Evolutionary conservation across 2,888 invertebrate species (phyloP).

Genomic region (Acronicta leporina): DNA sequence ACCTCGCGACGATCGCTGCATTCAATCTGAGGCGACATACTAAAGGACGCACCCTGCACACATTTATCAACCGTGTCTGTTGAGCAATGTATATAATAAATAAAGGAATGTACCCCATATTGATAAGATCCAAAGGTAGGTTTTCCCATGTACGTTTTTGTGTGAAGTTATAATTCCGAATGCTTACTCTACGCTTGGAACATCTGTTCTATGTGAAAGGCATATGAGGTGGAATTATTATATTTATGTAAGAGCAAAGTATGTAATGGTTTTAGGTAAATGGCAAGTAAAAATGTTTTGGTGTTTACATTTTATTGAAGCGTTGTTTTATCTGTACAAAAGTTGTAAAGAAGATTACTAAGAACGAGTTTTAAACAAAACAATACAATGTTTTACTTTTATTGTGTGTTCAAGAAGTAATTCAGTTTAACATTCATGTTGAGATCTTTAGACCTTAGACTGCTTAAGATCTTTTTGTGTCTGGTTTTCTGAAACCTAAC

Average conservation of each 20-base stretch:
- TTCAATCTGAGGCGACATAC: constrained; percentile 70
- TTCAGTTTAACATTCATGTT: background rate
- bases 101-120: constrained; percentile 20
- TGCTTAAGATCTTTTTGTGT: background rate
- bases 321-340: background rate
- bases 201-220: constrained; percentile 55
- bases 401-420: background rate
- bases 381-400: background rate
- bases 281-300: constrained; percentile 4
- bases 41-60: constrained; percentile 67
- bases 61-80: constrained; percentile 64
- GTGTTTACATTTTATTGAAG: background rate
- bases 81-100: constrained; percentile 33
- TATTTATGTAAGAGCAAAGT: constrained; percentile 33
- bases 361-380: background rate
- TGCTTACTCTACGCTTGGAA: constrained; percentile 46
- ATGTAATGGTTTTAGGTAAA: constrained; percentile 19
- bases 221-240: constrained; percentile 40
- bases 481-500: background rate
- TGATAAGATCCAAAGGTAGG: background rate
- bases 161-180: constrained; percentile 47
- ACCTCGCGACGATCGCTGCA: constrained; percentile 59
- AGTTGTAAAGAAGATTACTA: background rate
- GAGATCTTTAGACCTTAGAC: background rate
- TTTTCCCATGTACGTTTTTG: constrained; percentile 7